phyloP scores from a whole-genome alignment of 2,888 invertebrate genomes.

The Mantis religiosa region DNA sequence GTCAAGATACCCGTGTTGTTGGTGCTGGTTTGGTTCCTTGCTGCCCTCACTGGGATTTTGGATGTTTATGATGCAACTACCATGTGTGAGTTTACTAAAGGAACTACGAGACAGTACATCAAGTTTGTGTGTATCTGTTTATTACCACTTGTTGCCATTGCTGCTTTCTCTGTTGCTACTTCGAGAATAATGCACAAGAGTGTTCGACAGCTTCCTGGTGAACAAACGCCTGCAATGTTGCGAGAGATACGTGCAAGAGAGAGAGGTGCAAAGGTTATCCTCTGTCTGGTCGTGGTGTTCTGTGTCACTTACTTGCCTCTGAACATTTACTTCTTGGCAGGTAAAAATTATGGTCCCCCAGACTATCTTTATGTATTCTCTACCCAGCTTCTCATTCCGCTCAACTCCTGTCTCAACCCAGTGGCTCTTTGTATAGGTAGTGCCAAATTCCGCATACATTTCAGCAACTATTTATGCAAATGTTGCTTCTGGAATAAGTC shows the following conservation, averaged over 20 bases:
- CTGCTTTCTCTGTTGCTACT: not conserved
- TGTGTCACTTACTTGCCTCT: not conserved
- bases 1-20: not conserved
- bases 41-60: not conserved
- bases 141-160: not conserved
- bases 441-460: not conserved
- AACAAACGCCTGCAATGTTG: not conserved
- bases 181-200: not conserved
- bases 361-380: not conserved
- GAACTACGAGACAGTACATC: not conserved
- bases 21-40: not conserved
- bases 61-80: not conserved
- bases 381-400: not conserved
- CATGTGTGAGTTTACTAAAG: not conserved
- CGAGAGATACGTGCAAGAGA: not conserved
- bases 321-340: not conserved
- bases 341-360: not conserved
- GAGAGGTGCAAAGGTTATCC: not conserved
- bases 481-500: not conserved
- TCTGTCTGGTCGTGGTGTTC: not conserved
- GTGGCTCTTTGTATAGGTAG: not conserved
- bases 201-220: not conserved
- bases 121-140: not conserved
- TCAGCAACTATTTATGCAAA: not conserved
- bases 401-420: not conserved